Base-by-base conservation (phyloP, 2,797 vertebrate genomes). In the Enteromius unitaeniatus region DNA sequence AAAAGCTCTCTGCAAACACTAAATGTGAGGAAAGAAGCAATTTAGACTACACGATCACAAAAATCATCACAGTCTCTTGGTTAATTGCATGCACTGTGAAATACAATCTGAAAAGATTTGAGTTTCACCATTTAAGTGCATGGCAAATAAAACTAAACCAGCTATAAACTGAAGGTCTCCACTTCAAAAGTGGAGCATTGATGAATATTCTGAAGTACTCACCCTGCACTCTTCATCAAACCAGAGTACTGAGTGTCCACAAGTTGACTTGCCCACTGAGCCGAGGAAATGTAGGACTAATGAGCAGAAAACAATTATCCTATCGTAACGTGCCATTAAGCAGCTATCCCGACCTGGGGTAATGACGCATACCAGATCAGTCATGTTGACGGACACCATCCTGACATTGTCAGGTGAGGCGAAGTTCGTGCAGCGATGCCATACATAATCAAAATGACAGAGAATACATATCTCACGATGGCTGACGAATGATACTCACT, bases 241-340 rank as follows among this genome's bases (percentile, higher is more conserved):
- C 26, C 76, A 11, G 60, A 51, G 45, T n/a, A 55, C 23, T 65
- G 76, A 78, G 26, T 7, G 65, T 78, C 65, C 26, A 10, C 26
- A 47, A 45, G 74, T 49, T 83, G 62, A 78, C 65, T 70, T 67
- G 51, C 62, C 64, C 21, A 21, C 9, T 69, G 40, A 83, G 65
- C 82, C 51, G 34, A 83, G 62, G 37, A 70, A 62, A 67, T 60
- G 84, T 34, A 70, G 78, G 49, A 60, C 49, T 85, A 86, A 86
- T 85, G 81, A 86, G 67, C 53, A 85, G 72, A 68, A 85, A 84
- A 82, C 81, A 84, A 85, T 81, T 80, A 85, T 83, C 68, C 74
- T 26, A 60, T 45, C 40, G 76, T 49, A 83, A 81, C 72, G 68
- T 85, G 37, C 64, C 85, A 84, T 82, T 78, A 80, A 81, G 37